Evolutionary conservation across 2,797 vertebrate species (phyloP).

Genomic region (Hydrolagus colliei): DNA sequence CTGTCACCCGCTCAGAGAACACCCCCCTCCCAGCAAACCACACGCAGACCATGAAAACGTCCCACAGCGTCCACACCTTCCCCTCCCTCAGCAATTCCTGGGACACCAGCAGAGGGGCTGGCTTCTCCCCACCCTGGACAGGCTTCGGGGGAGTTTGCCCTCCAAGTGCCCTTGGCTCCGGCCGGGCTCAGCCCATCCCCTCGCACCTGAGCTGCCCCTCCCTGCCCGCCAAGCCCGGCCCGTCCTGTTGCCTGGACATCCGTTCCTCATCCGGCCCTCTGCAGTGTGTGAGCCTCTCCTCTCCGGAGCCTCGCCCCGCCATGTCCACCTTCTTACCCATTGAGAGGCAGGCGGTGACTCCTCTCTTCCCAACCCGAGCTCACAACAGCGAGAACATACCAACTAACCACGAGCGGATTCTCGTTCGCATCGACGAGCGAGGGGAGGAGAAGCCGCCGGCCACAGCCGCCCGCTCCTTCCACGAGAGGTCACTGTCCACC

Average conservation of each 20-base stretch:
- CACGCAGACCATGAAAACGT: constrained; percentile 58
- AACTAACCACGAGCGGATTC: constrained; percentile 36
- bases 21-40: constrained; percentile 61
- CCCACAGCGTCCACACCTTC: constrained; percentile 3
- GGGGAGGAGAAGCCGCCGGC: constrained; percentile 47
- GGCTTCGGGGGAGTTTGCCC: constrained; percentile 63
- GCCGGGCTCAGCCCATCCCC: constrained; percentile 40
- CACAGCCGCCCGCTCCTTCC: constrained; percentile 69
- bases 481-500: constrained; percentile 86
- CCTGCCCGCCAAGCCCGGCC: background rate
- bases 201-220: background rate
- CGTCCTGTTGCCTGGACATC: background rate
- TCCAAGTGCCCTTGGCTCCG: constrained; percentile 47
- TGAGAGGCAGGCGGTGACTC: constrained; percentile 45
- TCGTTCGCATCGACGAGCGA: constrained; percentile 34
- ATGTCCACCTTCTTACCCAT: constrained; percentile 47
- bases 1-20: constrained; percentile 49
- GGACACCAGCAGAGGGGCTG: constrained; percentile 78
- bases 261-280: background rate
- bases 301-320: constrained; percentile 37
- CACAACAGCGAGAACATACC: constrained; percentile 39
- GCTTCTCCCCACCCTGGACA: constrained; percentile 71
- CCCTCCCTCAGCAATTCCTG: constrained; percentile 56
- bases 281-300: constrained; percentile 49
- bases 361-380: constrained; percentile 49